These are phyloP conservation scores for Drosophila hydei DNA, from an alignment of 1,140 invertebrate genomes.

Conservation along the genomic window DNA sequence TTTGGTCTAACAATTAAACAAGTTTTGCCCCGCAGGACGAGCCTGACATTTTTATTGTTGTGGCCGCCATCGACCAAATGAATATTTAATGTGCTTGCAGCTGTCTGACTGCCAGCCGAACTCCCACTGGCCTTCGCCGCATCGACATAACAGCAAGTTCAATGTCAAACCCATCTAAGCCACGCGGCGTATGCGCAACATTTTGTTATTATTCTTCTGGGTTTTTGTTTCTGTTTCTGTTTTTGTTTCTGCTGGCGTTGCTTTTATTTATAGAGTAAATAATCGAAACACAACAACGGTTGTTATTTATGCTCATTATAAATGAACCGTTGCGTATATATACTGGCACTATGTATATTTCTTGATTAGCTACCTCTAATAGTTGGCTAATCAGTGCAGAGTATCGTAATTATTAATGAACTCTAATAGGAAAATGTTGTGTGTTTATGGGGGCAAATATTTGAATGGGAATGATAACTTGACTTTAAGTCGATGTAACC, in stretches of 20 bases:
- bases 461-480: neutral
- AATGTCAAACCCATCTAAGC: slow-evolving; percentile 58
- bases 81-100: slow-evolving; percentile 64
- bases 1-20: slow-evolving; percentile 73
- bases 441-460: neutral
- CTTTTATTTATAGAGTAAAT: slow-evolving; percentile 67
- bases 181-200: slow-evolving; percentile 65
- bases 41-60: slow-evolving; percentile 73
- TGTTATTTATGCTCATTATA: slow-evolving; percentile 63
- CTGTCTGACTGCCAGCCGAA: slow-evolving; percentile 13
- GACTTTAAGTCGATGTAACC: too few species aligned
- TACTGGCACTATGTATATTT: slow-evolving; percentile 3
- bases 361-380: slow-evolving; percentile 40
- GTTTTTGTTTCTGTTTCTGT: neutral
- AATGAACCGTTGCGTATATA: slow-evolving; percentile 13
- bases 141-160: slow-evolving; percentile 69
- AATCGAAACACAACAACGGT: slow-evolving; percentile 57
- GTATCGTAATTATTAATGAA: neutral
- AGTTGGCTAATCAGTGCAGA: slow-evolving; percentile 16
- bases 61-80: slow-evolving; percentile 60
- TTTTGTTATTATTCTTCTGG: slow-evolving; percentile 12
- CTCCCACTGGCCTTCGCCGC: slow-evolving; percentile 51
- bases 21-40: slow-evolving; percentile 34
- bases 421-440: slow-evolving; percentile 24
- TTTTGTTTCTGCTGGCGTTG: slow-evolving; percentile 5